Base-by-base conservation (phyloP, 2,888 invertebrate genomes). In the Monochamus alternatus region DNA sequence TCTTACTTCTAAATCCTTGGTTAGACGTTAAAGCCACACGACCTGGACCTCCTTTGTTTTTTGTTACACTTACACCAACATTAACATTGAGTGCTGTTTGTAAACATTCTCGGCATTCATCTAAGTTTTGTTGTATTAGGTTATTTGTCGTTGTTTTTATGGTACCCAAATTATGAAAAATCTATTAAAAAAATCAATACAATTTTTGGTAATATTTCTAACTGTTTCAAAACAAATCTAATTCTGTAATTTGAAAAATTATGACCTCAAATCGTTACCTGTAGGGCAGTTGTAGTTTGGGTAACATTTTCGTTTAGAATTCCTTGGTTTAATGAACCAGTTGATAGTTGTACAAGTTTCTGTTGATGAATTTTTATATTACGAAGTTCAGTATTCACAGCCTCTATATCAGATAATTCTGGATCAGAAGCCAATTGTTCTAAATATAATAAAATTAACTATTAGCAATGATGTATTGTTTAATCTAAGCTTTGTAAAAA, bases 381-480 rank as follows among this genome's bases (percentile, higher is more conserved):
- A 69, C 93, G 91, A 14, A 95, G 89, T 82, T 97, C 95, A 66
- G 94, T 93, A 66, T 95, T 95, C 14, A 98, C 91, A 55, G 96
- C 92, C 81, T 95, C 94, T 70, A 98, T 92, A 22, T 96, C 96
- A 83, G 93, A 92, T 75, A 98, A 91, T 87, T 97, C 95, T 62
- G 94, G 92, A 87, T 97, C 96, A 73, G 94, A 92, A 80, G 95
- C 94, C 30, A 97, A 89, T 86, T 96, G 95, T 82, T 95, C 96
- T 92, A 84, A 81, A 47, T 47, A 47, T 12, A 10, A 3, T 3
- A 47, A 47, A 9, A 10, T 47, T 3, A 47, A 47, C 5, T 8
- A 47, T 47, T 47, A 12, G 9, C 9, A 44, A 44, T 44, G 9
- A 44, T 1, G 9, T 44, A 22, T 22, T 22, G 22, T 22, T 22